phyloP scores from a whole-genome alignment of 1,140 invertebrate genomes.

The Drosophila parabipectinata region DNA sequence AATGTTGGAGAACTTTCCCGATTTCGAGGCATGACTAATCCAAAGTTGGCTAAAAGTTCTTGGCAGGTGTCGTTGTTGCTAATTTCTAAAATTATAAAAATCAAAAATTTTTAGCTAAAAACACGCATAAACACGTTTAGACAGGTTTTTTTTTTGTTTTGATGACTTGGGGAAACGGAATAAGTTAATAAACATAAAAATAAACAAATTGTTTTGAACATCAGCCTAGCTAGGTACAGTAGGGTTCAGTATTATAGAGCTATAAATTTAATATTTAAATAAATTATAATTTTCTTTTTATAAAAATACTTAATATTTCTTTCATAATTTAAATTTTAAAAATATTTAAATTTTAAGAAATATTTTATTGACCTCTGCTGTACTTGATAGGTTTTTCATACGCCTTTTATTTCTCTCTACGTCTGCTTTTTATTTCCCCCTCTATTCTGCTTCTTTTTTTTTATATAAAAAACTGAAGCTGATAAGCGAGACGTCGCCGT shows the following conservation, averaged over 20 bases:
- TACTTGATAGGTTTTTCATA: background rate
- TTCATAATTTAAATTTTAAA: too few species aligned
- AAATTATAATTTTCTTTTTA: too few species aligned
- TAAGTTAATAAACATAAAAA: slow-evolving; percentile 51
- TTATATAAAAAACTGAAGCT: slow-evolving; percentile 47
- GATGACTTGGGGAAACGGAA: slow-evolving; percentile 16
- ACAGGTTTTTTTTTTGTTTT: background rate
- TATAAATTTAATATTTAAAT: background rate
- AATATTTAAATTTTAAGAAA: too few species aligned
- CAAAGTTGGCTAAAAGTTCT: slow-evolving; percentile 12
- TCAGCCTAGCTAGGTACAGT: background rate
- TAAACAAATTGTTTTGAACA: slow-evolving; percentile 43
- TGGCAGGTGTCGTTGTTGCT: slow-evolving; percentile 54
- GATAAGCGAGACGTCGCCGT: slow-evolving; percentile 55
- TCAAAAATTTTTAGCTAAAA: slow-evolving; percentile 17
- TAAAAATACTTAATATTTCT: too few species aligned
- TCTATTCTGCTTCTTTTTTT: slow-evolving; percentile 2
- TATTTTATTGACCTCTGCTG: background rate
- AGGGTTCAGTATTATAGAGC: background rate
- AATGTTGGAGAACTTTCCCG: slow-evolving; percentile 44
- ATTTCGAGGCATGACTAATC: slow-evolving; percentile 41
- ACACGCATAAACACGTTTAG: slow-evolving; percentile 14
- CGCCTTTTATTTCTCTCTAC: slow-evolving; percentile 29
- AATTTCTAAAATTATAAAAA: slow-evolving; percentile 40
- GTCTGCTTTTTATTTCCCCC: slow-evolving; percentile 5